A percentile compares a stretch with the other conserved stretches of the same genome.
phyloP scores from a whole-genome alignment of 1,140 invertebrate species.

The Campoletis sonorensis region DNA sequence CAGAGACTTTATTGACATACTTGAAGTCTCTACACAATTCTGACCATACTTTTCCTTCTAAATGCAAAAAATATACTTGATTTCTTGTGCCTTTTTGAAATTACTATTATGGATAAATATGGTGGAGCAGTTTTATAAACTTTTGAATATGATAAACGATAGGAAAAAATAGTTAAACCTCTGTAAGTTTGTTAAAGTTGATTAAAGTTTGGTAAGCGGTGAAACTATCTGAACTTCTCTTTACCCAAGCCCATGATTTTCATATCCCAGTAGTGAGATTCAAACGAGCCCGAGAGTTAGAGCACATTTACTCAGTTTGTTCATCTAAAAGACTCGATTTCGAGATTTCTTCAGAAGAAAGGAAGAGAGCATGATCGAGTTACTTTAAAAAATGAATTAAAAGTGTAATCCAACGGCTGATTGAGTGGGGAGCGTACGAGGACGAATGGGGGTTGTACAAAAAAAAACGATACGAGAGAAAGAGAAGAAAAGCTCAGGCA shows the following conservation, averaged over 20 bases:
- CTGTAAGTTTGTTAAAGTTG: not conserved
- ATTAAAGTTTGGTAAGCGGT: no score
- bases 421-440: slow-evolving; percentile 62
- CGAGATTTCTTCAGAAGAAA: slow-evolving; percentile 26
- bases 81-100: not conserved
- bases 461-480: slow-evolving; percentile 45
- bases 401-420: slow-evolving; percentile 70
- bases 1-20: slow-evolving; percentile 50
- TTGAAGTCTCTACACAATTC: slow-evolving; percentile 55
- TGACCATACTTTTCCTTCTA: slow-evolving; percentile 42
- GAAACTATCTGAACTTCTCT: not conserved
- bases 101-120: not conserved
- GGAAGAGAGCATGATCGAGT: slow-evolving; percentile 55
- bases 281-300: not conserved
- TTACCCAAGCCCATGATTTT: not conserved
- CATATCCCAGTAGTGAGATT: not conserved
- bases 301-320: slow-evolving; percentile 8
- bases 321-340: slow-evolving; percentile 27
- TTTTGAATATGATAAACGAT: not conserved
- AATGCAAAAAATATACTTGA: slow-evolving; percentile 30
- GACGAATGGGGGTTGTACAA: slow-evolving; percentile 48
- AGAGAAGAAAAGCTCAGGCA: slow-evolving; percentile 34
- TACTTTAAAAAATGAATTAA: slow-evolving; percentile 74
- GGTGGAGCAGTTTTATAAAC: not conserved
- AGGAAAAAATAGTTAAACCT: no score